These are phyloP conservation scores for Austrolebias charrua DNA, from an alignment of 2,797 vertebrate genomes.

Conservation along the genomic window DNA sequence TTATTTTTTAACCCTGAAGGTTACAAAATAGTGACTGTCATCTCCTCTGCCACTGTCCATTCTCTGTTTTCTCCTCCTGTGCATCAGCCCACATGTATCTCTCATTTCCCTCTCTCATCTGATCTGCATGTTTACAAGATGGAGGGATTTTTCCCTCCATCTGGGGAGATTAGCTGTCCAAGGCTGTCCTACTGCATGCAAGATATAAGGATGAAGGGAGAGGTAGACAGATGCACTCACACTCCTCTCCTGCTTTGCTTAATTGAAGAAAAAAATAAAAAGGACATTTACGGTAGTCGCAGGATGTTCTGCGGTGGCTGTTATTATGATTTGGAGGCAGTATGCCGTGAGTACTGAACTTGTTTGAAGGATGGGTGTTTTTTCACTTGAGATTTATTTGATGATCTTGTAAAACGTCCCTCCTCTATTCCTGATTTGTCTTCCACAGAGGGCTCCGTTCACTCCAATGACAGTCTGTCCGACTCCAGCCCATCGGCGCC, in stretches of 20 bases:
- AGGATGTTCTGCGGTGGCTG: constrained; percentile 78
- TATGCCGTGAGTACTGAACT: constrained; percentile 72
- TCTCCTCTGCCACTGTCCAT: constrained; percentile 9
- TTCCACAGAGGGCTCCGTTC: constrained; percentile 83
- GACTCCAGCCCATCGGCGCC: constrained; percentile 85
- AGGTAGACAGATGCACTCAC: constrained; percentile 28
- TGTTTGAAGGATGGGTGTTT: constrained; percentile 1
- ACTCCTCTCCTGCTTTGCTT: constrained; percentile 20
- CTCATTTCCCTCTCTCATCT: constrained; percentile 64
- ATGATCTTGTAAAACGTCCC: constrained; percentile 10
- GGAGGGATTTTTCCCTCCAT: constrained; percentile 77
- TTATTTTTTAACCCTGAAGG: constrained; percentile 23
- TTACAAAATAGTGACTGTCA: constrained; percentile 13
- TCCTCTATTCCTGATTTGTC: constrained; percentile 18
- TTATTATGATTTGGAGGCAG: constrained; percentile 72
- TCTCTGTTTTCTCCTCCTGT: constrained; percentile 23
- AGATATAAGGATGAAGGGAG: constrained; percentile 73
- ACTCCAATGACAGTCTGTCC: constrained; percentile 86
- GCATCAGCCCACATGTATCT: constrained; percentile 42
- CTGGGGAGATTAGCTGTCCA: constrained; percentile 86
- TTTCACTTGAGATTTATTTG: constrained; percentile 5
- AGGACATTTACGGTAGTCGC: constrained; percentile 2
- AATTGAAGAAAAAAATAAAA: constrained; percentile 1
- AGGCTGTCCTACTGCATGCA: constrained; percentile 72
- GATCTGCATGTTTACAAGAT: constrained; percentile 82